Evolutionary conservation across 2,113 vertebrate species (phyloP), one percentile per base, ranked within the genome.

Genomic region (Cyanoramphus novaezelandiae): DNA sequence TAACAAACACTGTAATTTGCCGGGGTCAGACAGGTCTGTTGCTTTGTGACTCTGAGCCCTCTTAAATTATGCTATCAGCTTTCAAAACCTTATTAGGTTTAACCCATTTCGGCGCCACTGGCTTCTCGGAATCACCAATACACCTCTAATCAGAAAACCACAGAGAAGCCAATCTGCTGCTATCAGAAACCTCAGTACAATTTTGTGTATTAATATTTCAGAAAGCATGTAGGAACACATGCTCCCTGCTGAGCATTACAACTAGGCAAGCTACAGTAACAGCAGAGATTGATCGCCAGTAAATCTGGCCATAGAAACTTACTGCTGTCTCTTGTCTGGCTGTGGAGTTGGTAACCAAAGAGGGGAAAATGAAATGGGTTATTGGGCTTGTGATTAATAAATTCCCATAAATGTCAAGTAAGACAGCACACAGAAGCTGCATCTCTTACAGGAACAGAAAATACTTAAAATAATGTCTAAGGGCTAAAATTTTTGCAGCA

Each of bases 161-260:
- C 98, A 98, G 97, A 97, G 97, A 95, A 98, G 97, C 97, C 98
- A 97, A 98, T 98, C 97, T 97, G 95, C 98, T 97, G 96, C 98
- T 98, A 97, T 98, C 97, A 98, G 98, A 98, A 99, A 98, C 98
- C 98, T 97, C 98, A 98, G 98, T 95, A 98, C 98, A 97, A 98
- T 98, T 98, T 98, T 98, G 94, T 93, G 83, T 98, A 99, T 99
- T 99, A 99, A 99, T 99, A 99, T 99, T 99, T 99, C 98, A 99
- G 90, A 94, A 95, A 96, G 97, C 97, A 95, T 95, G 98, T 98
- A 97, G 96, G 96, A 97, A 97, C 97, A 97, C 88, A 91, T 49
- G 94, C 94, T 98, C 98, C 98, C 98, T 94, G 97, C 98, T 98
- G 98, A 99, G 98, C 97, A 98, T 96, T 97, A 92, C 86, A 92